These are phyloP conservation scores for Novumbra hubbsi DNA, from an alignment of 2,797 vertebrate genomes.

Conservation along the genomic window DNA sequence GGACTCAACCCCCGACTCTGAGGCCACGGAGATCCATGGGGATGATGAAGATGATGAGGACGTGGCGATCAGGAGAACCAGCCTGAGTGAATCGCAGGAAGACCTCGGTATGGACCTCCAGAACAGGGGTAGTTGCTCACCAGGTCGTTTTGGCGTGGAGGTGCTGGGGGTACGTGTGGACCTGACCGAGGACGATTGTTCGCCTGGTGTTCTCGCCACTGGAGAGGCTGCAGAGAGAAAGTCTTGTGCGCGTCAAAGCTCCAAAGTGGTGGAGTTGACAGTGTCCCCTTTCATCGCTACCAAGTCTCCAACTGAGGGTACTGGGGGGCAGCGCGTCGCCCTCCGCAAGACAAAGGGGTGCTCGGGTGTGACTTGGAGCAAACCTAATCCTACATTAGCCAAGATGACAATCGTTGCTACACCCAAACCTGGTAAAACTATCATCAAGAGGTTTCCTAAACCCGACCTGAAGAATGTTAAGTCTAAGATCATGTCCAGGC, in stretches of 20 bases:
- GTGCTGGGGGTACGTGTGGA: neutral
- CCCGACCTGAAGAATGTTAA: conserved; percentile 81
- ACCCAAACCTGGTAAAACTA: conserved; percentile 58
- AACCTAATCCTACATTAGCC: neutral
- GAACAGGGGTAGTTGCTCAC: neutral
- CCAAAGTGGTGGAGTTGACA: conserved; percentile 47
- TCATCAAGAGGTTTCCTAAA: conserved; percentile 77
- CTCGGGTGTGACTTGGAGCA: neutral
- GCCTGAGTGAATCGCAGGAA: conserved; percentile 26
- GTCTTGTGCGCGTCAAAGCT: conserved; percentile 10
- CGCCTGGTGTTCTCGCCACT: neutral
- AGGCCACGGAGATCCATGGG: conserved; percentile 55
- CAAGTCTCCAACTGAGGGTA: conserved; percentile 5
- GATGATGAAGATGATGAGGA: conserved; percentile 52
- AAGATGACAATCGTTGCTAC: conserved; percentile 19
- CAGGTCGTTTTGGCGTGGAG: neutral
- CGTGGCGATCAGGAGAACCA: conserved; percentile 33
- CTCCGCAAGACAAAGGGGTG: conserved; percentile 21
- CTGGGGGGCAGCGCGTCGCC: conserved; percentile 5
- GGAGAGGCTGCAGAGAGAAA: neutral
- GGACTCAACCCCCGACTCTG: conserved; percentile 43
- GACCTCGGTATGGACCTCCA: conserved; percentile 20
- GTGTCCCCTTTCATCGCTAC: conserved; percentile 41
- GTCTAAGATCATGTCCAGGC: conserved; percentile 78
- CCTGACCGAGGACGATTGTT: neutral